Evolutionary conservation across 2,888 invertebrate genomes (phyloP).

Genomic region (Rugalucina vietnamica): DNA sequence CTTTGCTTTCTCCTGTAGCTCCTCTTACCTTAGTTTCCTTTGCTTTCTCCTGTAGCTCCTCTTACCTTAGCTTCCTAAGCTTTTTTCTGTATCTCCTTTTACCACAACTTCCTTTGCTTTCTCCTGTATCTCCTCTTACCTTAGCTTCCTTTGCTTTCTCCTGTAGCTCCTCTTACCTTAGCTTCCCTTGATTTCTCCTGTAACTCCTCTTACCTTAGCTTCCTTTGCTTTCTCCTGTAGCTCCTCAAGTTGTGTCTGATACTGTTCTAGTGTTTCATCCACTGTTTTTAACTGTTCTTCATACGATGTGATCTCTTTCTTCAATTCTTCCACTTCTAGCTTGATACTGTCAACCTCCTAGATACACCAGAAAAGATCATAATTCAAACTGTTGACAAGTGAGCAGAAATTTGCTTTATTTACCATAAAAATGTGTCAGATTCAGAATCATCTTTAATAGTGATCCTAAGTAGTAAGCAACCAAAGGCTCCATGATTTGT

Average conservation of each 20-base stretch:
- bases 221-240: constrained; percentile 68
- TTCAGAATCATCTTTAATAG: too few species aligned
- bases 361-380: too few species aligned
- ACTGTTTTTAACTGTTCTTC: constrained; percentile 86
- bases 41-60: constrained; percentile 71
- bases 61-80: too few species aligned
- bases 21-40: constrained; percentile 76
- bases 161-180: constrained; percentile 77
- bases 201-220: constrained; percentile 78
- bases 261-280: constrained; percentile 84
- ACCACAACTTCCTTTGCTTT: too few species aligned
- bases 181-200: constrained; percentile 68
- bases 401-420: too few species aligned
- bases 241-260: constrained; percentile 75
- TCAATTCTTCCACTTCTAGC: constrained; percentile 91
- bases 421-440: too few species aligned
- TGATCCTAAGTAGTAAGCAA: too few species aligned
- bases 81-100: too few species aligned
- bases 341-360: constrained; percentile 91
- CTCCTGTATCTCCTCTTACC: too few species aligned
- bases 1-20: too few species aligned
- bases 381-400: too few species aligned
- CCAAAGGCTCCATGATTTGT: too few species aligned
- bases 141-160: constrained; percentile 71
- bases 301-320: constrained; percentile 87